These are phyloP conservation scores for Drosophila teissieri DNA, from an alignment of 1,140 invertebrate species.

Conservation along the genomic window DNA sequence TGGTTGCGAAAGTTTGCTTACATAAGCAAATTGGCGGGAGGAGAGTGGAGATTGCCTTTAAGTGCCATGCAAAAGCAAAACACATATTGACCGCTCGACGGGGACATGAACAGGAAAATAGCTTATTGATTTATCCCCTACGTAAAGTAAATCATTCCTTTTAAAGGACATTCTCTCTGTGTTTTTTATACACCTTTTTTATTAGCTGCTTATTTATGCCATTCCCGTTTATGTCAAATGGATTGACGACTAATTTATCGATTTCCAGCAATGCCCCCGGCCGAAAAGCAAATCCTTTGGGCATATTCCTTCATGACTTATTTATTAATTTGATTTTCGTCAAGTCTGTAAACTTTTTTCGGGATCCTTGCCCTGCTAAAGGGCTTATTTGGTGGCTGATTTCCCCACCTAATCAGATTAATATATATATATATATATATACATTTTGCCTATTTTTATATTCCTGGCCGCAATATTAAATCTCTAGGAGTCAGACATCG, in stretches of 20 bases:
- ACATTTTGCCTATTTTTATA: neutral
- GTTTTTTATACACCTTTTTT: neutral
- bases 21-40: constrained; percentile 43
- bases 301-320: constrained; percentile 43
- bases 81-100: constrained; percentile 1
- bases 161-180: neutral
- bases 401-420: too few relatives aligned
- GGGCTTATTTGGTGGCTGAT: too few relatives aligned
- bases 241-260: constrained; percentile 63
- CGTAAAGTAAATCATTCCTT: neutral
- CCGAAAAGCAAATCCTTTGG: neutral
- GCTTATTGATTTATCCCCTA: neutral
- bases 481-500: neutral
- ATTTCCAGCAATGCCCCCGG: constrained; percentile 32
- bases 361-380: neutral
- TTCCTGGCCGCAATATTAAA: neutral
- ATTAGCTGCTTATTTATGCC: constrained; percentile 11
- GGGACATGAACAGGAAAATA: neutral
- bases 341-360: neutral
- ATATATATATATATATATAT: neutral
- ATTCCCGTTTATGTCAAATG: constrained; percentile 33
- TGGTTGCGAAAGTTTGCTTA: constrained; percentile 22
- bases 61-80: neutral
- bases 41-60: constrained; percentile 7
- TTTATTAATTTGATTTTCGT: constrained; percentile 69